Evolutionary conservation across 2,113 vertebrate species (phyloP).

Genomic region (Lagopus muta): DNA sequence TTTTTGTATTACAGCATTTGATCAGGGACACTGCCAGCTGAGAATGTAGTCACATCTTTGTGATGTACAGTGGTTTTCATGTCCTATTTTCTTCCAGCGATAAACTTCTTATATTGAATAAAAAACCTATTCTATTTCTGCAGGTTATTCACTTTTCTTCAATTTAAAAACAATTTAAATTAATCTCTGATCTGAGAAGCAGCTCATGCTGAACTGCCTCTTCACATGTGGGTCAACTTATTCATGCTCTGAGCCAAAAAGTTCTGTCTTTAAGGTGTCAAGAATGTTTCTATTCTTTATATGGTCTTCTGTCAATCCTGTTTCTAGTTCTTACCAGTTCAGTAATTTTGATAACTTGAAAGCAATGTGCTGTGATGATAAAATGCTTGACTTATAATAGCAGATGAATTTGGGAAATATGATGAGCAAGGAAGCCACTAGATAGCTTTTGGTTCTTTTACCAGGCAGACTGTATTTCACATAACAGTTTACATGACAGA

Average conservation of each 20-base stretch:
- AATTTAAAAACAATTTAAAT: neutral
- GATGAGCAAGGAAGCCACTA: neutral
- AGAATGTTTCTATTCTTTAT: neutral
- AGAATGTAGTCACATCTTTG: rapidly evolving
- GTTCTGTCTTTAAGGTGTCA: neutral
- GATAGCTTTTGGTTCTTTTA: neutral
- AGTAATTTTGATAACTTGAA: neutral
- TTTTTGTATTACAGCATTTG: neutral
- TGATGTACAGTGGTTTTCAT: neutral
- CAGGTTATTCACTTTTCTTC: neutral
- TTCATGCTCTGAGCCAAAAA: neutral
- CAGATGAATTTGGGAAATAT: neutral
- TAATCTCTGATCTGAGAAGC: neutral
- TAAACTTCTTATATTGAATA: neutral
- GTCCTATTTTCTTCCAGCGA: neutral
- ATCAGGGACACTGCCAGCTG: neutral
- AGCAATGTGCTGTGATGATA: neutral
- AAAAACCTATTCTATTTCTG: neutral
- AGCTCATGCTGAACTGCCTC: rapidly evolving
- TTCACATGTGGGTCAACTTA: neutral
- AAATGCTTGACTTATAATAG: neutral
- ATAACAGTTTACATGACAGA: constrained; percentile 39
- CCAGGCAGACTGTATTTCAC: constrained; percentile 4
- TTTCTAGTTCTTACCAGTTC: neutral
- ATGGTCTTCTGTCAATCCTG: neutral